A percentile compares a stretch with the other conserved stretches of the same genome.
Conservation (phyloP, 2,113 vertebrate genomes). For the Centropus unirufus region DNA sequence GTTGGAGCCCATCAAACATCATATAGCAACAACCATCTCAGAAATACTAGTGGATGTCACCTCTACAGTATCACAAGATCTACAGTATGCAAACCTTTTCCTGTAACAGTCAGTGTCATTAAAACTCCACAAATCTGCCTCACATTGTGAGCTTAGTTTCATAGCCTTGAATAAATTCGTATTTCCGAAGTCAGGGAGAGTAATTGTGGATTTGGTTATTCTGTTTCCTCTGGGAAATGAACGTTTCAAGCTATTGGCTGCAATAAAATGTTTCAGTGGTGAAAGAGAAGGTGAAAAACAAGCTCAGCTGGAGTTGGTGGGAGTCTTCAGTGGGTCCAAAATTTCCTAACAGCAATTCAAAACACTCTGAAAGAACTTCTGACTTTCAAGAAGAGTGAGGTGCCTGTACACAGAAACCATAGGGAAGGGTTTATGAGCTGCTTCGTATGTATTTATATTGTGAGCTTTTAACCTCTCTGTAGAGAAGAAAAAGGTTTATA, state of each 20-base stretch:
- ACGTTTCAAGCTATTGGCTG: not conserved
- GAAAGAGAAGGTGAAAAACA: not conserved
- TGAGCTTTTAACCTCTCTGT: slow-evolving; percentile 40
- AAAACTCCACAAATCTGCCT: not conserved
- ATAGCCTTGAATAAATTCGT: not conserved
- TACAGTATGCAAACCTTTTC: not conserved
- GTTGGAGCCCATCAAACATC: not conserved
- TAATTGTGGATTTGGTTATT: not conserved
- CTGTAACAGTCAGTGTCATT: not conserved
- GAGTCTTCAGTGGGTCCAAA: not conserved
- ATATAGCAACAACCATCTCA: not conserved
- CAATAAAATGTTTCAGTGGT: not conserved
- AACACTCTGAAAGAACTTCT: not conserved
- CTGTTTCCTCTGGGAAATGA: not conserved
- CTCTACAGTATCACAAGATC: not conserved
- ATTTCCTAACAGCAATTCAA: not conserved
- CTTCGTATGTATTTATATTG: slow-evolving; percentile 14
- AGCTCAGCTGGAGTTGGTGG: not conserved
- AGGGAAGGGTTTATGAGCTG: not conserved
- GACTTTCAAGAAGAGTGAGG: not conserved
- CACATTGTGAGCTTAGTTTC: not conserved
- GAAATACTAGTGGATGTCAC: not conserved
- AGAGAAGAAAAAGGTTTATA: slow-evolving; percentile 26
- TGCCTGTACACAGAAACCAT: not conserved
- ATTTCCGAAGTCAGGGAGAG: not conserved